Percentiles rank a stretch among this genome's conserved stretches.
Conservation (phyloP, 2,113 vertebrate genomes). For the Sylvilagus bachmani region DNA sequence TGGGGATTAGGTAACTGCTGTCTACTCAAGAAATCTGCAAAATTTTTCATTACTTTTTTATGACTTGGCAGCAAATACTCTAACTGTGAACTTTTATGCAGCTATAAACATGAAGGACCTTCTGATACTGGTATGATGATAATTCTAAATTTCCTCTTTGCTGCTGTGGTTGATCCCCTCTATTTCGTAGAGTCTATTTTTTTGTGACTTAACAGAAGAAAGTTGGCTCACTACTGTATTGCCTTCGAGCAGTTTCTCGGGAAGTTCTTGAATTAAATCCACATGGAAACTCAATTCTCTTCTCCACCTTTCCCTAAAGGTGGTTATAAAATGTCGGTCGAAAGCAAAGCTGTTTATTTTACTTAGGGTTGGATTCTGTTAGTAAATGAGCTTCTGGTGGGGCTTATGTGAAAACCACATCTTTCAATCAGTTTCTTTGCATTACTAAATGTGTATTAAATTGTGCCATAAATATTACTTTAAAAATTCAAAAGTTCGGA, state of each 20-base stretch:
- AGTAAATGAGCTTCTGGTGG: constrained; percentile 87
- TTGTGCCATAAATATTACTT: constrained; percentile 85
- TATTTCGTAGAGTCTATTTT: constrained; percentile 84
- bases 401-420: constrained; percentile 82
- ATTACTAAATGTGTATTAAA: constrained; percentile 85
- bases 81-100: constrained; percentile 90
- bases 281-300: constrained; percentile 86
- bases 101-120: constrained; percentile 91
- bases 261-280: constrained; percentile 90
- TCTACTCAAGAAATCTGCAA: constrained; percentile 85
- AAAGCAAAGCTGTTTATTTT: constrained; percentile 90
- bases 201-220: constrained; percentile 86
- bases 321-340: constrained; percentile 88
- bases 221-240: constrained; percentile 88
- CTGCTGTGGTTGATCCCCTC: constrained; percentile 89
- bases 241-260: constrained; percentile 85
- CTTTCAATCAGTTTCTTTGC: constrained; percentile 84
- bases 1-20: constrained; percentile 87
- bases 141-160: constrained; percentile 92
- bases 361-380: constrained; percentile 87
- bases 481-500: constrained; percentile 82
- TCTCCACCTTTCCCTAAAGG: constrained; percentile 87
- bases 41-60: constrained; percentile 90
- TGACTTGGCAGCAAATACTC: constrained; percentile 88
- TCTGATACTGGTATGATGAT: constrained; percentile 90